These are phyloP conservation scores for Drosophila anceps DNA, from an alignment of 2,888 invertebrate genomes.

Conservation along the genomic window DNA sequence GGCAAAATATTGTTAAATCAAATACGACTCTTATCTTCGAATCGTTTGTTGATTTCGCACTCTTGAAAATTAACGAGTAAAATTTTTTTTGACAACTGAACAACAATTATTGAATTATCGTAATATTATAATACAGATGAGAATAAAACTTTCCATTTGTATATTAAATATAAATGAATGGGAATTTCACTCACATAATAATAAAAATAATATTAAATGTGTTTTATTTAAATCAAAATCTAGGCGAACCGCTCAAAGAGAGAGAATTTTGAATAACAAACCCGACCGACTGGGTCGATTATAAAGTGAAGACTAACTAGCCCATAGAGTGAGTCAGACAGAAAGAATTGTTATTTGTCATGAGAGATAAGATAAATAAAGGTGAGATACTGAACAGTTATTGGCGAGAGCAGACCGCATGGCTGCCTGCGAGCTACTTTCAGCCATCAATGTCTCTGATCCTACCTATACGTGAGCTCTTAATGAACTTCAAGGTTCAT, in stretches of 20 bases:
- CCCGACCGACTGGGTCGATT: constrained; percentile 20
- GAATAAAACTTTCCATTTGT: neutral
- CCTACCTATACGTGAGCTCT: neutral
- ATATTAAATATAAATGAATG: neutral
- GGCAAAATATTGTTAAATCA: neutral
- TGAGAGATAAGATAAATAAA: constrained; percentile 41
- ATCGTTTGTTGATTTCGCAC: neutral
- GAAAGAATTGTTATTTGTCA: neutral
- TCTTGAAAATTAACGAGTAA: too few species aligned
- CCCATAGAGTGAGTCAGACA: constrained; percentile 32
- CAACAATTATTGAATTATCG: too few species aligned
- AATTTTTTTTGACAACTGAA: too few species aligned
- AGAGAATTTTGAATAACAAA: neutral
- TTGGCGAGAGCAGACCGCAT: constrained; percentile 27
- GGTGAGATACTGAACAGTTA: neutral
- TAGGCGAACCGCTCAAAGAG: neutral
- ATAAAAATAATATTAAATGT: neutral
- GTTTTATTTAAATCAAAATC: neutral
- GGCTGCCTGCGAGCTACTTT: neutral
- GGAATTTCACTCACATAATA: constrained; percentile 2
- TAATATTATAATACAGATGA: too few species aligned
- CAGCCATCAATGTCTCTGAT: neutral
- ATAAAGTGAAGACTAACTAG: constrained; percentile 28
- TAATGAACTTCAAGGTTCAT: neutral
- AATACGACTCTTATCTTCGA: neutral